Base-by-base conservation (phyloP, 1,140 invertebrate genomes). In the Amyelois transitella region DNA sequence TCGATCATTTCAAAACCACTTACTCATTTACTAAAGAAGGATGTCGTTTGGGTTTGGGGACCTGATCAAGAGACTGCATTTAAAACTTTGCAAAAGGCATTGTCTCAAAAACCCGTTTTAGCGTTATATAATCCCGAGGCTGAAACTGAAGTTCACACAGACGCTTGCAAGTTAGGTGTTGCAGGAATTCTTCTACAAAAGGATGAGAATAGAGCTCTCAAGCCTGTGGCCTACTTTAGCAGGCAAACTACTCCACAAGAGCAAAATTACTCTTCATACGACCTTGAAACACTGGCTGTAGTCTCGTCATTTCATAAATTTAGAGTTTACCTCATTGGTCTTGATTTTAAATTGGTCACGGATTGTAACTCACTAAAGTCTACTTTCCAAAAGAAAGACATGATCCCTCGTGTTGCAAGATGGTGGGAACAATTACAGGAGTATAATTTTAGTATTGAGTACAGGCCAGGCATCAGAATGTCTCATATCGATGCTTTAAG, bases 181-280 rank as follows among this genome's bases (percentile, higher is more conserved):
- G 82, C 75, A 18, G 74, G 72, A 0, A 66, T 86, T 12, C 51
- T 88, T 6, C 51, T 72, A 8, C 83, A 88, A 48, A 62, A 58
- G 55, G 60, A 68, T 0, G 60, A 61, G 14, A 6, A 1, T 5
- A 44, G 50, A 4, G 0, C 18, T 14, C 60, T 66, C 8, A 59
- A 62, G 21, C 52, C 60, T 10, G 58, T 75, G 1, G 25, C 24
- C 17, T 74, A 70, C 47, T 72, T 53, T 20, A 66, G 62, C 50
- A 18, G 58, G 32, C 50, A 49, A 12, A 66, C 60, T 18, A 47
- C 50, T 2, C 5, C 45, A 25, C 49, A 48, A 12, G 50, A 53
- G 10, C 12, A 60, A 28, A 60, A 48, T 1, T 64, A 51, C 18
- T 43, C 55, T 22, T 53, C 50, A 7, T 77, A 75, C 43, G 72